Percentiles rank a stretch among this genome's conserved stretches.
These are phyloP conservation scores for Camptogramma bilineatum DNA, from an alignment of 2,888 invertebrate species.

Conservation along the genomic window DNA sequence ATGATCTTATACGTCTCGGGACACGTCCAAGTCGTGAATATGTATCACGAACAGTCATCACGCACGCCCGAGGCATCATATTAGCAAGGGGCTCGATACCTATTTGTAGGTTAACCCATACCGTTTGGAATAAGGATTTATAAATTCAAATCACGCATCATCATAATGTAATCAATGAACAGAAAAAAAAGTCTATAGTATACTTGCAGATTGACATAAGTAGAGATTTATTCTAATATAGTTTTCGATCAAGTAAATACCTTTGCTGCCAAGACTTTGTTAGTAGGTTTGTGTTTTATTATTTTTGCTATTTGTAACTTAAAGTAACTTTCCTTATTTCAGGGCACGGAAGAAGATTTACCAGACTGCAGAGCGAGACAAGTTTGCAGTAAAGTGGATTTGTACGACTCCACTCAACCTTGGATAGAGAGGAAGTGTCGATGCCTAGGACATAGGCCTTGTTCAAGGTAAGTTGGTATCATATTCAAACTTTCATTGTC, in stretches of 20 bases:
- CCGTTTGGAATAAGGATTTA: conserved; percentile 6
- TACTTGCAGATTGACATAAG: background rate
- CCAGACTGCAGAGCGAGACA: conserved; percentile 91
- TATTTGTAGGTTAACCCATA: conserved; percentile 17
- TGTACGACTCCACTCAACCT: conserved; percentile 90
- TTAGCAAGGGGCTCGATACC: conserved; percentile 19
- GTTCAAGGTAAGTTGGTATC: conserved; percentile 84
- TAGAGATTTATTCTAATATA: background rate
- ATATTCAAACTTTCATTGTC: background rate
- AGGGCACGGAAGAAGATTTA: conserved; percentile 92
- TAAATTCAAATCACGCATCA: conserved; percentile 5
- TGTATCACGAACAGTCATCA: conserved; percentile 27
- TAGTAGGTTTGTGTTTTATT: background rate
- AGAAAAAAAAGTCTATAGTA: background rate
- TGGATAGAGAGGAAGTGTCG: conserved; percentile 95
- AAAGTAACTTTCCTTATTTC: conserved; percentile 52
- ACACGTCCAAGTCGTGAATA: conserved; percentile 28
- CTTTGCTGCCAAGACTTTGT: background rate
- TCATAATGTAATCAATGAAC: background rate
- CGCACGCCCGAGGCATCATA: conserved; percentile 27
- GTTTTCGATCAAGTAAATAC: background rate
- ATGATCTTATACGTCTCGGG: conserved; percentile 21
- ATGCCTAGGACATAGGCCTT: conserved; percentile 89
- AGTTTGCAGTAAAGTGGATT: conserved; percentile 95
- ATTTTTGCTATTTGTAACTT: no score